Evolutionary conservation across 2,113 vertebrate species (phyloP).

Genomic region (Agelaius phoeniceus): DNA sequence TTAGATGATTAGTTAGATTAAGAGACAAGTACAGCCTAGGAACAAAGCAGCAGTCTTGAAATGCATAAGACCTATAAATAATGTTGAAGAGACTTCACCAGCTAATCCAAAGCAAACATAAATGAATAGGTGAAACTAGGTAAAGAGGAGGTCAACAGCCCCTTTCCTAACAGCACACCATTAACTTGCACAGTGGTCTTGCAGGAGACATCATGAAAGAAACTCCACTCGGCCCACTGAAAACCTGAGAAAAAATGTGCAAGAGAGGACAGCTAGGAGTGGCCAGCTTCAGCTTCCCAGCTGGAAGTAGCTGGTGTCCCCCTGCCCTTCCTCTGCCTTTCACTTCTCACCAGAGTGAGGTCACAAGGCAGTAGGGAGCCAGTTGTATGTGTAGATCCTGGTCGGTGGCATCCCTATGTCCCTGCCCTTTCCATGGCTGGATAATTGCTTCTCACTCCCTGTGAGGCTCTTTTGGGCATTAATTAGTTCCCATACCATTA

Average conservation of each 20-base stretch:
- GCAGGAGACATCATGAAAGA: neutral
- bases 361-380: neutral
- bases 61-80: neutral
- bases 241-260: neutral
- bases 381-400: too few relatives aligned
- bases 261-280: neutral
- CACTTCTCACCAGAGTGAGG: fast-evolving
- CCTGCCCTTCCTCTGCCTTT: neutral
- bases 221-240: neutral
- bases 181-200: neutral
- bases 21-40: neutral
- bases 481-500: neutral
- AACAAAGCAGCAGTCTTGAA: neutral
- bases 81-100: neutral
- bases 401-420: neutral
- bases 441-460: neutral
- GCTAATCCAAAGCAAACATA: neutral
- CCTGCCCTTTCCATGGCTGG: neutral
- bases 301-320: neutral
- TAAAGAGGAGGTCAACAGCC: neutral
- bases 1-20: neutral
- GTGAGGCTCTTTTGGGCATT: neutral
- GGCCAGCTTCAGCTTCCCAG: neutral
- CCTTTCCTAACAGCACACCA: neutral
- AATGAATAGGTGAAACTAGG: neutral